These are phyloP conservation scores for Catharus bicknelli DNA, from an alignment of 2,113 vertebrate species.

Conservation along the genomic window DNA sequence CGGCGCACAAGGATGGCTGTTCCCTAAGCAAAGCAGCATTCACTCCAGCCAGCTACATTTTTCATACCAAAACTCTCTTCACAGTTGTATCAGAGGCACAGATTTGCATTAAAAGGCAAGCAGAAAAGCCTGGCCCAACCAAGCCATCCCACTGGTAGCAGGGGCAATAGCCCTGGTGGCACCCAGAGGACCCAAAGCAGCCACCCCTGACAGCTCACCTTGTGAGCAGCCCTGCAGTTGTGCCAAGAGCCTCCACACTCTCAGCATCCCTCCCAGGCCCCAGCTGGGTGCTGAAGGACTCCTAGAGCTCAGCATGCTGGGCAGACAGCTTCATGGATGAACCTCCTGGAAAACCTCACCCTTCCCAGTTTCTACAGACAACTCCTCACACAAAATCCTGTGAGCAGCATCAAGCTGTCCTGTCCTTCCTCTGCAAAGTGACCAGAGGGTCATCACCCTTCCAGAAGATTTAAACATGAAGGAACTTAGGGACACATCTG, in stretches of 20 bases:
- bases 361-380: neutral
- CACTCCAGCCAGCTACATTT: neutral
- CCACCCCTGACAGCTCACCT: accelerated
- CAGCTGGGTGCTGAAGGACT: neutral
- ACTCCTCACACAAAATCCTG: neutral
- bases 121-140: neutral
- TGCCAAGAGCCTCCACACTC: neutral
- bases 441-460: neutral
- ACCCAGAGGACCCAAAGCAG: neutral
- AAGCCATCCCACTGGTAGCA: neutral
- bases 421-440: neutral
- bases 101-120: neutral
- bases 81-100: neutral
- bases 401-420: neutral
- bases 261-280: neutral
- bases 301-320: neutral
- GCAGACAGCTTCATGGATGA: neutral
- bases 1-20: neutral
- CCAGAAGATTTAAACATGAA: neutral
- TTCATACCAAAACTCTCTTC: neutral
- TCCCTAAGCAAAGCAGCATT: accelerated
- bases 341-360: neutral
- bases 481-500: neutral
- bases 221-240: neutral
- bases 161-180: no score